Evolutionary conservation across 2,888 invertebrate genomes (phyloP).

Genomic region (Apocheima hispidaria): DNA sequence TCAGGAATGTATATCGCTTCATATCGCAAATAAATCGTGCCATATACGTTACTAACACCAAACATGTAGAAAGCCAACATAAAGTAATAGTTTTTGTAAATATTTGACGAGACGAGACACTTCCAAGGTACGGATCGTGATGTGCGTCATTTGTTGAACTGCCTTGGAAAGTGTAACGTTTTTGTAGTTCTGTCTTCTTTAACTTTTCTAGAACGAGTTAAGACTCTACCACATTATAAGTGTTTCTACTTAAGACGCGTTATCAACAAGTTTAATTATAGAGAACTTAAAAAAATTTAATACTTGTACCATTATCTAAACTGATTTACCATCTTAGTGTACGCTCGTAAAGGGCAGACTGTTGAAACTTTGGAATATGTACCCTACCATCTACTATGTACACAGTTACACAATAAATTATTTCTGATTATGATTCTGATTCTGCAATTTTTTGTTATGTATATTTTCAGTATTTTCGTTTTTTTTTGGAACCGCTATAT

Average conservation of each 20-base stretch:
- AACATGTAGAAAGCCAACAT: constrained; percentile 22
- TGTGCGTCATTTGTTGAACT: constrained; percentile 23
- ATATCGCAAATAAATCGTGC: constrained; percentile 21
- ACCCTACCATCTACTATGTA: too few relatives aligned
- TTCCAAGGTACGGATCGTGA: constrained; percentile 19
- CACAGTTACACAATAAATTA: too few relatives aligned
- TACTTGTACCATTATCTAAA: too few relatives aligned
- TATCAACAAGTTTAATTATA: too few relatives aligned
- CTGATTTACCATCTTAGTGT: too few relatives aligned
- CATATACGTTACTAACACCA: constrained; percentile 8
- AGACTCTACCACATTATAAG: not conserved
- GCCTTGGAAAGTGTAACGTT: constrained; percentile 22
- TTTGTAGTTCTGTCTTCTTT: constrained; percentile 10
- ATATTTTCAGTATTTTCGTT: too few relatives aligned
- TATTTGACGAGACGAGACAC: constrained; percentile 22
- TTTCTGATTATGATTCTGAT: too few relatives aligned
- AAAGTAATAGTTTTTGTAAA: constrained; percentile 30
- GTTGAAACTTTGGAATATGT: too few relatives aligned
- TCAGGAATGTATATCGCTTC: constrained; percentile 11
- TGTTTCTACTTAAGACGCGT: not conserved
- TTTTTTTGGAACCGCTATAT: too few relatives aligned
- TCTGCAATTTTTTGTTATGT: too few relatives aligned
- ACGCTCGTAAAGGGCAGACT: too few relatives aligned
- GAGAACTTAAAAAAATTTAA: too few relatives aligned
- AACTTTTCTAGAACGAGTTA: constrained; percentile 1